Conservation (phyloP, 2,888 invertebrate species). For the Polyploca ridens region DNA sequence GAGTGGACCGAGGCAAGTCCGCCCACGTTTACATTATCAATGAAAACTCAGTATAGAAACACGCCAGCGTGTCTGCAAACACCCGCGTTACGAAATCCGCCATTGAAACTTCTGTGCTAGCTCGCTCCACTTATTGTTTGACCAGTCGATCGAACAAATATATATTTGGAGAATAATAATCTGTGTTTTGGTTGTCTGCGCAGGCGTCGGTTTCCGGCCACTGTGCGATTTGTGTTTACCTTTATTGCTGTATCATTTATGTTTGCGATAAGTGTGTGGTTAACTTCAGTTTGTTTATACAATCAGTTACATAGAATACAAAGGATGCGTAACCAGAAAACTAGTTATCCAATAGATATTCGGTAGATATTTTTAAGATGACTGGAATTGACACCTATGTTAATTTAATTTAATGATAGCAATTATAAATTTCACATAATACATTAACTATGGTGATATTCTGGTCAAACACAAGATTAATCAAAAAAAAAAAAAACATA, state of each 20-base stretch:
- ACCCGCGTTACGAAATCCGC: conserved; percentile 61
- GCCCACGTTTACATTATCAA: conserved; percentile 72
- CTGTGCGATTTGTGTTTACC: conserved; percentile 34
- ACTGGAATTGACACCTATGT: background rate
- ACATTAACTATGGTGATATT: too few species aligned
- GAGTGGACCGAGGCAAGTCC: conserved; percentile 65
- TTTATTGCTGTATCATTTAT: conserved; percentile 20
- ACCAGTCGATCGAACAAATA: conserved; percentile 17
- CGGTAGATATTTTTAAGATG: background rate
- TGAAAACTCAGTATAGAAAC: conserved; percentile 71
- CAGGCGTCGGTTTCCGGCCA: conserved; percentile 39
- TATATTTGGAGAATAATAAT: conserved; percentile 23
- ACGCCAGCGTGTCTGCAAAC: conserved; percentile 68
- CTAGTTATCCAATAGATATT: background rate
- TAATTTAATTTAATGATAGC: background rate
- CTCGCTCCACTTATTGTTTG: conserved; percentile 40
- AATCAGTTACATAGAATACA: background rate
- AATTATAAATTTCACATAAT: too few species aligned
- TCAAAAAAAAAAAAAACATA: too few species aligned
- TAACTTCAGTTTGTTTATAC: conserved; percentile 4
- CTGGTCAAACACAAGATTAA: too few species aligned
- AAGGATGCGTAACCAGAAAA: background rate
- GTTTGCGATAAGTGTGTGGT: conserved; percentile 29
- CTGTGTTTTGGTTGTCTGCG: conserved; percentile 34
- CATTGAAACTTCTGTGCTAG: conserved; percentile 59